A percentile compares a stretch with the other conserved stretches of the same genome.
Conservation (phyloP, 2,797 vertebrate species). For the Sylvia borin region DNA sequence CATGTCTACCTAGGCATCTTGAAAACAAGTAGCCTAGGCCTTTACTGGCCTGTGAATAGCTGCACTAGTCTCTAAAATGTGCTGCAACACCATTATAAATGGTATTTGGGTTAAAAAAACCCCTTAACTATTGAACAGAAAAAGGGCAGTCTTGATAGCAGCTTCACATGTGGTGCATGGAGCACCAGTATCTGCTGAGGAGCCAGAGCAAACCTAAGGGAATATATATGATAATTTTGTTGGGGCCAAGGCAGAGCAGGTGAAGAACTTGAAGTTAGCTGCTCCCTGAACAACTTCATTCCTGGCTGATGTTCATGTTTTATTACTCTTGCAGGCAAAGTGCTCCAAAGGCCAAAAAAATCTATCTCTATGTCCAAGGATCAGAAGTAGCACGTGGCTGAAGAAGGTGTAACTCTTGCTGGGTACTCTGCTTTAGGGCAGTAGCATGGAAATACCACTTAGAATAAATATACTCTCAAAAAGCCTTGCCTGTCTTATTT, state of each 20-base stretch:
- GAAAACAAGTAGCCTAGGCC: background rate
- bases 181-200: background rate
- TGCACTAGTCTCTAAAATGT: background rate
- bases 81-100: background rate
- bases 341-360: constrained; percentile 3
- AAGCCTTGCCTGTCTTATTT: background rate
- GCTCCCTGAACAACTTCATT: background rate
- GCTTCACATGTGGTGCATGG: accelerated
- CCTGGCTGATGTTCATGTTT: background rate
- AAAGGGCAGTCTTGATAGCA: background rate
- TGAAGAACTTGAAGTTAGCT: background rate
- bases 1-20: background rate
- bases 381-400: constrained; percentile 3
- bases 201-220: background rate
- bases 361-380: constrained; percentile 23
- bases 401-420: background rate
- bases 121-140: background rate
- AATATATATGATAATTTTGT: background rate
- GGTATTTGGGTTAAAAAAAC: background rate
- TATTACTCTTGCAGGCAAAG: constrained; percentile 35
- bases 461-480: constrained; percentile 1
- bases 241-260: background rate
- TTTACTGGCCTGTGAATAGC: background rate
- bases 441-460: background rate
- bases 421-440: background rate